Evolutionary conservation across 1,140 invertebrate genomes (phyloP), one percentile per base, ranked within the genome.

Genomic region (Glomeris maerens): DNA sequence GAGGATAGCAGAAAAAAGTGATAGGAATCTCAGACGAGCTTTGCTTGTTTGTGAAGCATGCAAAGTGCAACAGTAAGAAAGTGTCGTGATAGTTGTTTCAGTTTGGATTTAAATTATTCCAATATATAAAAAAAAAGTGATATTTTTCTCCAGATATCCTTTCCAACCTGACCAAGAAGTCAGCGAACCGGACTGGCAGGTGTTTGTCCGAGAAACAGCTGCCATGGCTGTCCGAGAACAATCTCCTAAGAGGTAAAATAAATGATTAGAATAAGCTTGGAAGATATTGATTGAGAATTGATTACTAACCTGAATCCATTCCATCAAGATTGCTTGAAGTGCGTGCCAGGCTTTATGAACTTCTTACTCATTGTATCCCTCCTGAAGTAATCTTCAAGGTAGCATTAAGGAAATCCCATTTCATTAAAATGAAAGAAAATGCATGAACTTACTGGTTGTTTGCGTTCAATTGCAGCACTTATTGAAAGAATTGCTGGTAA

Each of bases 31-130:
- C n/a, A 72, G 96, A 31, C 66, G 90, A 62, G 94, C 93, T 2
- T 68, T 99, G 50, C 71, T 98, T 1, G 92, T 94, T 80, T 78
- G 90, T 57, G 93, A 99, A 70, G 84, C 90, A 4, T 87, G 84
- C 62, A 89, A 84, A 72, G 88, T 92, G 0, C 83, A 94, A 67
- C 80, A 93, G 72, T 83, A 68, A 62, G 70, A 65, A 27, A 3
- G 7, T 57, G 56, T 46, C n/a, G n/a, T n/a, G n/a, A n/a, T n/a
- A n/a, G n/a, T n/a, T n/a, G 52, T 50, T 31, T 47, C 48, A 1
- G 51, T 54, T 14, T 53, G 52, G 66, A 70, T 66, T 27, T 22
- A 36, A 47, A n/a, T 22, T 46, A 50, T 14, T 14, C 31, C 14
- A 13, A 40, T 53, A 7, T 3, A 17, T n/a, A n/a, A n/a, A n/a